Evolutionary conservation across 92 coral and sea anemone genomes (phyloP), one percentile per base, ranked within the genome.

Genomic region (Siderastrea radians): DNA sequence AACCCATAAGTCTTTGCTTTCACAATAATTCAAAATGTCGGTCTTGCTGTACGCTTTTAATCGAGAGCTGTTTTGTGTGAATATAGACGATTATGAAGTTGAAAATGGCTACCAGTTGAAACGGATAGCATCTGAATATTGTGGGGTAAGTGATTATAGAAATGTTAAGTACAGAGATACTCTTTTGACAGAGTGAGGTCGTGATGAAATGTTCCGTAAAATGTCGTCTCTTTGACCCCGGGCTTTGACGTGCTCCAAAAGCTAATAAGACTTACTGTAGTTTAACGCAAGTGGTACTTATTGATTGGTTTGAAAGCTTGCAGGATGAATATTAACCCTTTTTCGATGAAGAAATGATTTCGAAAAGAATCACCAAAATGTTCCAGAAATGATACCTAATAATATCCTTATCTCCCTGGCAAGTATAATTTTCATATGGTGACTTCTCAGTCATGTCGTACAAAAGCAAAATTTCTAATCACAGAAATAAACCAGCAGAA

Each of bases 11-110:
- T 19, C 68, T 9, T 13, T 26, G 62, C 26, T 49, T 58, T 57
- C 63, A 6, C 38, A 38, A 58, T 4, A 12, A 12, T 72, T 55
- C 86, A 80, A 84, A 54, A 94, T 94, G 97, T 77, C 95, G 49
- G 95, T 90, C 9, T 92, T 94, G 68, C 54, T 94, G 92, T 92
- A 85, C 78, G 59, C 93, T 7, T 71, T 75, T 6, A 63, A 75
- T 26, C 93, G 95, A 1, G 61, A 84, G 26, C 84, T 80, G 26
- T 78, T 70, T 75, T 76, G 84, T 57, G 45, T 85, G 7, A 47
- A 77, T 46, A 75, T 85, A 45, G 77, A 15, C 38, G 78, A 85
- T 13, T 59, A 19, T n/a, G 19, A 5, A 6, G 69, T 85, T 68
- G 69, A 68, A 57, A 85, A 49, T 85, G 89, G 89, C 51, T 49